These are phyloP conservation scores for Drosophila arawakana DNA, from an alignment of 1,140 invertebrate genomes.

Conservation along the genomic window DNA sequence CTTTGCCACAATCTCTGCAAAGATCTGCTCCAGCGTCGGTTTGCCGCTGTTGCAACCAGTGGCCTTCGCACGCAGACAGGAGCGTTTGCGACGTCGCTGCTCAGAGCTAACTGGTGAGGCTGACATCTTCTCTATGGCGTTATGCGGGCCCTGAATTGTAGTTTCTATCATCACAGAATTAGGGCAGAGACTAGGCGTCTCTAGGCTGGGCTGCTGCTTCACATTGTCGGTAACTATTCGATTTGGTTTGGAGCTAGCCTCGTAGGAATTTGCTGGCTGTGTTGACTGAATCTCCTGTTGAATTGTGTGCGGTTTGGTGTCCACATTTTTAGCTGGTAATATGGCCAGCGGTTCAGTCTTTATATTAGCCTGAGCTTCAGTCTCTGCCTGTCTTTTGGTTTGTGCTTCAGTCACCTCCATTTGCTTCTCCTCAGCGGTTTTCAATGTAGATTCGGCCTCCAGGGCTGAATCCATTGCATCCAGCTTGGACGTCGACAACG, in stretches of 20 bases:
- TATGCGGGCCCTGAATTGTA: not conserved
- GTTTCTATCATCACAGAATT: not conserved
- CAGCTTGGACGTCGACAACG: too few species aligned
- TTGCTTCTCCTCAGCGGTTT: not conserved
- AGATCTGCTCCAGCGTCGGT: slow-evolving; percentile 62
- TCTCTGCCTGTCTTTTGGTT: not conserved
- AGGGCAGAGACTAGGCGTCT: slow-evolving; percentile 1
- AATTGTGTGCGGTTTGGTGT: slow-evolving; percentile 40
- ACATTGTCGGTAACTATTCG: slow-evolving; percentile 18
- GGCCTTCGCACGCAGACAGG: not conserved
- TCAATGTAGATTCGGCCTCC: not conserved
- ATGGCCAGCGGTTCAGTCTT: slow-evolving; percentile 19
- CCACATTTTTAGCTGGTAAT: slow-evolving; percentile 7
- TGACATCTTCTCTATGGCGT: not conserved
- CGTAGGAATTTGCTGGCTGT: not conserved
- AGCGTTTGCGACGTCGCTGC: slow-evolving; percentile 50
- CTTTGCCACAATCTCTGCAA: slow-evolving; percentile 60
- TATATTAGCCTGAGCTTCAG: not conserved
- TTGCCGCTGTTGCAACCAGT: slow-evolving; percentile 27
- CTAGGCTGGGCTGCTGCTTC: not conserved
- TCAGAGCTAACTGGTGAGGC: not conserved
- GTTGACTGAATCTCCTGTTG: not conserved
- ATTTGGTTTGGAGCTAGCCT: slow-evolving; percentile 8
- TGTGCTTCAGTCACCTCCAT: not conserved
- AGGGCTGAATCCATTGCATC: not conserved